Evolutionary conservation across 2,888 invertebrate genomes (phyloP), one percentile per base, ranked within the genome.

Genomic region (Brenthis daphne): DNA sequence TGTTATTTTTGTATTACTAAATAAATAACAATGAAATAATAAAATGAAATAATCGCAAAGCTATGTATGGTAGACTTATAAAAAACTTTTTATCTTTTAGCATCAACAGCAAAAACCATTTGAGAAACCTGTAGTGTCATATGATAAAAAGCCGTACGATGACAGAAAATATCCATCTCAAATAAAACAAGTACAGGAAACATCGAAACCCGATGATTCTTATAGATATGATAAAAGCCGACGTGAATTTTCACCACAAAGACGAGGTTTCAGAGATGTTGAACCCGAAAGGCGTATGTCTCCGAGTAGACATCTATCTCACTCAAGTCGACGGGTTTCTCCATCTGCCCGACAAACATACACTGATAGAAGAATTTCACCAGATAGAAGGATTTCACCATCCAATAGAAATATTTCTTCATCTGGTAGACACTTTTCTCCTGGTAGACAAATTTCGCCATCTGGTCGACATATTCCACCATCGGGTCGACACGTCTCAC

Each of bases 301-400:
- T 11, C 73, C 74, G 14, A 55, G 53, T 0, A 50, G 69, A 14
- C 55, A 71, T n/a, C 29, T 67, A 33, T 70, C 74, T 1, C 75
- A 67, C 0, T 16, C n/a, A 16, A 16, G 20, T 0, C 47, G 69
- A 16, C 58, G 71, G 13, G 33, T 67, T 47, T 72, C 74, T 2
- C 76, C 69, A 1, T 53, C 51, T 4, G 51, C 20, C 20, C 29
- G 43, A 24, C 53, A 16, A 14, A 20, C 37, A 53, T 67, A 33
- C 43, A 24, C 33, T 65, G 73, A 77, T 12, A 71, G 78, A 56
- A 60, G 77, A 24, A 74, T 76, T 6, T 76, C 79, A 3, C 6
- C 80, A 6, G 77, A 73, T 0, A 74, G 77, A 24, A 67, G 73
- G 29, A 43, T 74, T 55, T 78, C 79, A 0, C 77, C 82, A 6